Conservation (phyloP, 2,888 invertebrate species). For the Thera obeliscata region DNA sequence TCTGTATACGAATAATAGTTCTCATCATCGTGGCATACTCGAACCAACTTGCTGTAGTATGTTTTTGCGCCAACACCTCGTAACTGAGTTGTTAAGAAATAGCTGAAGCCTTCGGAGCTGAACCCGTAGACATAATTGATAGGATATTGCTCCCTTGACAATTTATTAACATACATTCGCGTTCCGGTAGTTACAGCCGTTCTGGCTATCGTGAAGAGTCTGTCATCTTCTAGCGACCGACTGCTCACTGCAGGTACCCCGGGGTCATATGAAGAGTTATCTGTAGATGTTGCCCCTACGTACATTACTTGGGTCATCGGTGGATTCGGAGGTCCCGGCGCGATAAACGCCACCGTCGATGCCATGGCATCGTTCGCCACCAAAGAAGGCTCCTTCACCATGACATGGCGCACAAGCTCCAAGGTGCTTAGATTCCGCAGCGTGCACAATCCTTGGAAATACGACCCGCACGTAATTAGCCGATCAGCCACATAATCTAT, state of each 20-base stretch:
- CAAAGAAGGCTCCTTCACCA: slow-evolving; percentile 88
- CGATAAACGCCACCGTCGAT: slow-evolving; percentile 98
- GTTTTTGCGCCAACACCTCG: slow-evolving; percentile 91
- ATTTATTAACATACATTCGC: slow-evolving; percentile 95
- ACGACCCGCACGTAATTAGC: slow-evolving; percentile 95
- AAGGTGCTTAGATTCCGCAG: slow-evolving; percentile 96
- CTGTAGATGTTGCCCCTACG: slow-evolving; percentile 96
- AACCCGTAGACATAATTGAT: slow-evolving; percentile 99
- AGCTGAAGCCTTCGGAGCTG: slow-evolving; percentile 97
- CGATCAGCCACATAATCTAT: slow-evolving; percentile 96
- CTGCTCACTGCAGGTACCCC: slow-evolving; percentile 98
- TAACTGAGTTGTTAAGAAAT: slow-evolving; percentile 97
- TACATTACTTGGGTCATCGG: slow-evolving; percentile 97
- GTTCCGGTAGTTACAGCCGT: slow-evolving; percentile 96
- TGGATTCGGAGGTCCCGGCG: slow-evolving; percentile 96
- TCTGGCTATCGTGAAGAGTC: slow-evolving; percentile 95
- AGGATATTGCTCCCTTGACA: slow-evolving; percentile 95
- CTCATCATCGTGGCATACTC: slow-evolving; percentile 97
- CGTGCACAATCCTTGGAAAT: slow-evolving; percentile 95
- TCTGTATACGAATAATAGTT: slow-evolving; percentile 99
- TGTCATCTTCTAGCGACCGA: slow-evolving; percentile 93
- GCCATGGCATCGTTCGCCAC: slow-evolving; percentile 98
- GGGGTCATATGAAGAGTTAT: slow-evolving; percentile 95
- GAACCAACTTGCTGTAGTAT: slow-evolving; percentile 95
- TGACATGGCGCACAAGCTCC: slow-evolving; percentile 89